Evolutionary conservation across 2,797 vertebrate species (phyloP), one percentile per base, ranked within the genome.

Genomic region (Rachycentron canadum): DNA sequence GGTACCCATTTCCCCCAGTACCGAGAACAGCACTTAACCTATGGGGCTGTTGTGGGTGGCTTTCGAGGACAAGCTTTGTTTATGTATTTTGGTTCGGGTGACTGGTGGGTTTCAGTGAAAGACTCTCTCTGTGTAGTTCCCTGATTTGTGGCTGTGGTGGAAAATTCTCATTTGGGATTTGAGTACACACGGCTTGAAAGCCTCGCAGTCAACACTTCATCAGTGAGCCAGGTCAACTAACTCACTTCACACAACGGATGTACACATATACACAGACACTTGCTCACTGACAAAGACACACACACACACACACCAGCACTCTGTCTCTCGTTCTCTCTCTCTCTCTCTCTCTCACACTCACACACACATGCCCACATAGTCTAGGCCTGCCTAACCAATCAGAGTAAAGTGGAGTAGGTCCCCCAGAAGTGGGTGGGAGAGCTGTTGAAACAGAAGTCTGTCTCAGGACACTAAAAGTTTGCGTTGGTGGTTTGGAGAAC

Each of bases 151-250:
- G 81, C 83, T 60, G 81, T 16, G 76, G 88, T 93, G 93, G 93
- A 94, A 94, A 93, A 90, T 87, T 93, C 87, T 91, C 89, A 90
- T 89, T 90, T 76, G 83, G 85, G 85, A 92, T 91, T 93, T 83
- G 86, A 86, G 82, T 74, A 86, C 85, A 88, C 82, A 83, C 34
- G 57, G 69, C 71, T 86, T 91, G 89, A 93, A 93, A 94, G 89
- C 67, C 81, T 83, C 23, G 82, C 89, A 93, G 91, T 93, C 91
- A 93, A 94, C 93, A 93, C 92, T 89, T 93, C 90, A 92, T 95
- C 90, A 91, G 90, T 53, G 81, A 91, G 89, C 87, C 85, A 90
- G 88, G 91, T 91, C 90, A 92, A 78, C 90, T 89, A 88, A 82
- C 85, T 89, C 86, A 81, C 89, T 85, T 86, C 82, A 87, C 83